Conservation (phyloP, 2,797 vertebrate genomes). For the Brotula barbata region DNA sequence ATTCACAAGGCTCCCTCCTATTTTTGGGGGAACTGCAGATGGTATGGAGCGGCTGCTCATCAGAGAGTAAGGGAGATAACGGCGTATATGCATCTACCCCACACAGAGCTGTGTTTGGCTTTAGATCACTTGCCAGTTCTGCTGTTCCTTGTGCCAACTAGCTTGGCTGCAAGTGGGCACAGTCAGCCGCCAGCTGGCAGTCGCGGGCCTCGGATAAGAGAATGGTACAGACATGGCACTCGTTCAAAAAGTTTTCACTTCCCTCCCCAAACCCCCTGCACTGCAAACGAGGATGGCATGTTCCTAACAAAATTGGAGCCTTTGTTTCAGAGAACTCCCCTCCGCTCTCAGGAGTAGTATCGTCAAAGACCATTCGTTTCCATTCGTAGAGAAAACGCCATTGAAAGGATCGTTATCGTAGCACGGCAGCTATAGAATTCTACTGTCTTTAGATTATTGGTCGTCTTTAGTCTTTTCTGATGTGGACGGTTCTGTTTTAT, state of each 20-base stretch:
- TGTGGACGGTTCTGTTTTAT: constrained; percentile 36
- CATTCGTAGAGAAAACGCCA: constrained; percentile 69
- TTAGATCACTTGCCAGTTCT: constrained; percentile 76
- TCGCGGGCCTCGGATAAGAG: constrained; percentile 85
- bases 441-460: constrained; percentile 48
- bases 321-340: constrained; percentile 84
- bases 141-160: constrained; percentile 75
- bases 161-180: constrained; percentile 82
- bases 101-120: constrained; percentile 70
- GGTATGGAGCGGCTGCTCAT: constrained; percentile 24
- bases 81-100: constrained; percentile 52
- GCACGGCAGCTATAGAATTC: constrained; percentile 59
- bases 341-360: constrained; percentile 84
- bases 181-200: constrained; percentile 87
- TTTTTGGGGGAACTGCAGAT: constrained; percentile 39
- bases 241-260: constrained; percentile 87
- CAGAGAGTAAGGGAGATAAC: constrained; percentile 29
- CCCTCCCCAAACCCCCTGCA: constrained; percentile 83
- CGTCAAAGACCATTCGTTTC: constrained; percentile 78
- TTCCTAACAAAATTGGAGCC: constrained; percentile 81
- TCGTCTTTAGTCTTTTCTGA: constrained; percentile 45
- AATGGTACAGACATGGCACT: constrained; percentile 86
- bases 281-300: constrained; percentile 84
- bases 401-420: constrained; percentile 71
- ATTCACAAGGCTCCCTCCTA: neutral